Base-by-base conservation (phyloP, 2,888 invertebrate genomes). In the Tipula unca region DNA sequence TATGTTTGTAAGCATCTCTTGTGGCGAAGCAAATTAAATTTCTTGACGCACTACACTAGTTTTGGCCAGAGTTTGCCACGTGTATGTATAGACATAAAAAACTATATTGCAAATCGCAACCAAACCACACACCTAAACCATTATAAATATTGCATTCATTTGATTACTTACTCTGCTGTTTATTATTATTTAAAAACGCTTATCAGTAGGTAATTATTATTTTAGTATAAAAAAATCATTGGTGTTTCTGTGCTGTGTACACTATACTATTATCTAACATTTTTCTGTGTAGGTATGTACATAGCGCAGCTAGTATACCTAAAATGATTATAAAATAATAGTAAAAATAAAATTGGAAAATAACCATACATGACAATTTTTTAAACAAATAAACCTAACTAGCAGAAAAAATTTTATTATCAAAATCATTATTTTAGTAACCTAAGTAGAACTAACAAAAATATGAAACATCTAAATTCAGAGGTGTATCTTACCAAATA, bases 171-270 rank as follows among this genome's bases (percentile, higher is more conserved):
- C 48, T 48, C 14, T n/a, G 10, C 6, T 39, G 48, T 54, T 54
- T 54, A 54, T 54, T 54, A 54, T 54, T 48, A 48, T n/a, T n/a
- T n/a, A 25, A 69, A 25, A 54, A 54, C 69, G 69, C 69, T 69
- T 69, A 69, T 69, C 69, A 69, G 69, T 69, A 69, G 69, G 10
- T 69, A 69, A 69, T 69, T 69, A 69, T 54, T 69, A 69, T 69
- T 25, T 25, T 69, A 69, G 25, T 69, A 69, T 69, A 69, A 48
- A 69, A n/a, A 48, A 25, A 10, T 69, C 8, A 69, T 69, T 69
- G 69, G 69, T 6, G 25, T 69, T 69, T 69, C 69, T 69, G 69
- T 69, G 69, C 69, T 25, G 69, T 69, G 69, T 69, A 25, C 25
- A 25, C 69, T 69, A 69, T 69, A 25, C 69, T 69, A 69, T 69